Percentiles rank a stretch among this genome's conserved stretches.
Evolutionary conservation across 2,888 invertebrate species (phyloP).

Genomic region (Megastigmus dorsalis): DNA sequence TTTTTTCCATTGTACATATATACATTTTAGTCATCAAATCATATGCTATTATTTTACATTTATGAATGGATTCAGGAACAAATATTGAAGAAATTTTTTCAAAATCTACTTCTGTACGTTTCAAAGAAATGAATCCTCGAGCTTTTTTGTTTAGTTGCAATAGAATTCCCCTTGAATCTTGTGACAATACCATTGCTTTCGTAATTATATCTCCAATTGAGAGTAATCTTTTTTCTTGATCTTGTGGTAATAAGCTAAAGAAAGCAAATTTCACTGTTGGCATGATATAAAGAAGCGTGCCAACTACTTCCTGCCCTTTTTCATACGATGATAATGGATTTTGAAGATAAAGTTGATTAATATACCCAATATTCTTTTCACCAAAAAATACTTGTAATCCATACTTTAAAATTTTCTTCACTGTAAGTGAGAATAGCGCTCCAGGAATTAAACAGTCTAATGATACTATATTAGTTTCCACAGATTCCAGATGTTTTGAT

Average conservation of each 20-base stretch:
- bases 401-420: slow-evolving; percentile 72
- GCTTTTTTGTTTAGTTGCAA: slow-evolving; percentile 62
- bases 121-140: slow-evolving; percentile 67
- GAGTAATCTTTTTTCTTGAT: slow-evolving; percentile 68
- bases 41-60: slow-evolving; percentile 80
- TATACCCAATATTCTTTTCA: slow-evolving; percentile 74
- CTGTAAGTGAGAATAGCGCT: slow-evolving; percentile 70
- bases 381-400: slow-evolving; percentile 75
- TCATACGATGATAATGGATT: slow-evolving; percentile 60
- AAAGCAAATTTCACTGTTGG: slow-evolving; percentile 82
- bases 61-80: slow-evolving; percentile 74
- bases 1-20: slow-evolving; percentile 80
- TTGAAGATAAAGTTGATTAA: slow-evolving; percentile 68
- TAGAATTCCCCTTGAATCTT: slow-evolving; percentile 74
- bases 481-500: slow-evolving; percentile 62
- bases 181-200: slow-evolving; percentile 76
- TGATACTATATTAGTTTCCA: slow-evolving; percentile 66
- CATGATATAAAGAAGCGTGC: slow-evolving; percentile 79
- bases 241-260: slow-evolving; percentile 75
- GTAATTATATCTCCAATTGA: slow-evolving; percentile 78
- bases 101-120: slow-evolving; percentile 63
- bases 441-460: slow-evolving; percentile 75
- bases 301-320: slow-evolving; percentile 60
- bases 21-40: slow-evolving; percentile 81
- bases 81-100: slow-evolving; percentile 74